These are phyloP conservation scores for Matsumurasca onukii DNA, from an alignment of 1,140 invertebrate species.

Conservation along the genomic window DNA sequence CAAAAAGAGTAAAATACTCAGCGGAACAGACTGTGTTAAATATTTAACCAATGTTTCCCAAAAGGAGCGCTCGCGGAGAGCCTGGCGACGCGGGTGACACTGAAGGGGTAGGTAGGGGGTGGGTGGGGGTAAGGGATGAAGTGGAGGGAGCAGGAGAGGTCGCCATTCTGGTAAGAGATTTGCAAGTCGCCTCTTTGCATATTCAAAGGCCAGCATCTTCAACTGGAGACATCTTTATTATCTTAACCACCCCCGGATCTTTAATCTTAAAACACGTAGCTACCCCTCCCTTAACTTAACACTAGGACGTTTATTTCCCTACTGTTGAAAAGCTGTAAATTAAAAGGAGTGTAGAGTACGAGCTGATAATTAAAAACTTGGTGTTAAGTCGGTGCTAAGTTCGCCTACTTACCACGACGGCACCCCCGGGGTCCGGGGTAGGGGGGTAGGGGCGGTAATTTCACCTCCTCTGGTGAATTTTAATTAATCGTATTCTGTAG, in stretches of 20 bases:
- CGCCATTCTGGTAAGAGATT: conserved; percentile 24
- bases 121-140: neutral
- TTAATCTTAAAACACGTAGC: conserved; percentile 31
- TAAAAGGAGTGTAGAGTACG: conserved; percentile 31
- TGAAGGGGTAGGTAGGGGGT: neutral
- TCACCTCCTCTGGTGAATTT: neutral
- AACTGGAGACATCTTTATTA: conserved; percentile 29
- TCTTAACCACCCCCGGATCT: conserved; percentile 28
- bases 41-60: conserved; percentile 6
- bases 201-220: conserved; percentile 23
- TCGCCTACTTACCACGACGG: conserved; percentile 17
- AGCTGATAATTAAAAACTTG: conserved; percentile 32
- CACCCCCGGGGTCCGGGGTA: too few species aligned
- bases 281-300: conserved; percentile 19
- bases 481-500: too few species aligned
- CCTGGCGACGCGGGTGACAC: neutral
- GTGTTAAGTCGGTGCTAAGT: conserved; percentile 15
- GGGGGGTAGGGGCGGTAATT: too few species aligned
- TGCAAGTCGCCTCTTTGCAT: conserved; percentile 22
- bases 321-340: conserved; percentile 28
- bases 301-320: conserved; percentile 28
- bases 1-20: neutral
- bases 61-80: neutral
- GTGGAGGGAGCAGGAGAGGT: conserved; percentile 4
- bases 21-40: too few species aligned